phyloP scores from a whole-genome alignment of 2,888 invertebrate genomes.

The Leptopilina myrica region DNA sequence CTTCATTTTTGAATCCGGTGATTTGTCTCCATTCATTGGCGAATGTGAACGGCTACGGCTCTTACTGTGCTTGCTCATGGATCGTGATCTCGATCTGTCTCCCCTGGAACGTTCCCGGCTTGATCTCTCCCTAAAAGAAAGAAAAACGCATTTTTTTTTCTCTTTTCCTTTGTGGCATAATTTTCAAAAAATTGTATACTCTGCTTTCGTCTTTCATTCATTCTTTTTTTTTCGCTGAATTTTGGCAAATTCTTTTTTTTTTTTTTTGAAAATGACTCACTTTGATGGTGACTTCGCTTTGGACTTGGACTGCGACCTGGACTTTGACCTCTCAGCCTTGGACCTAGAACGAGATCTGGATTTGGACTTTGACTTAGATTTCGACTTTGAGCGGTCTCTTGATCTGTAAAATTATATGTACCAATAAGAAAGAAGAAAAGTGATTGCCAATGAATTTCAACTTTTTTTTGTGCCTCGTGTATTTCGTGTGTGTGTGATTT shows the following conservation, averaged over 20 bases:
- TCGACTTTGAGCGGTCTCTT: conserved; percentile 82
- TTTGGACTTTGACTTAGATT: conserved; percentile 82
- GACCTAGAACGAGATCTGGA: conserved; percentile 82
- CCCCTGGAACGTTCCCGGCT: conserved; percentile 75
- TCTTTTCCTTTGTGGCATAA: neutral
- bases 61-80: conserved; percentile 75
- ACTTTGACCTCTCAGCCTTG: conserved; percentile 79
- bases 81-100: conserved; percentile 74
- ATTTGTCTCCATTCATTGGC: conserved; percentile 76
- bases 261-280: conserved; percentile 69
- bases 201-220: conserved; percentile 31
- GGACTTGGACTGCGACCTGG: conserved; percentile 79
- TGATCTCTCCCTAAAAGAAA: conserved; percentile 70
- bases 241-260: neutral
- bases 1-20: conserved; percentile 71
- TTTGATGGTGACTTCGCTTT: conserved; percentile 78
- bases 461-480: conserved; percentile 41
- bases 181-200: neutral
- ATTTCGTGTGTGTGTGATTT: conserved; percentile 1
- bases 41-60: conserved; percentile 74
- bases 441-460: conserved; percentile 35
- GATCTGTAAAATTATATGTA: conserved; percentile 78
- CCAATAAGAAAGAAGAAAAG: conserved; percentile 49
- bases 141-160: neutral
- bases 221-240: conserved; percentile 33